Conservation (phyloP, 2,113 vertebrate genomes). For the Mustelus asterias region DNA sequence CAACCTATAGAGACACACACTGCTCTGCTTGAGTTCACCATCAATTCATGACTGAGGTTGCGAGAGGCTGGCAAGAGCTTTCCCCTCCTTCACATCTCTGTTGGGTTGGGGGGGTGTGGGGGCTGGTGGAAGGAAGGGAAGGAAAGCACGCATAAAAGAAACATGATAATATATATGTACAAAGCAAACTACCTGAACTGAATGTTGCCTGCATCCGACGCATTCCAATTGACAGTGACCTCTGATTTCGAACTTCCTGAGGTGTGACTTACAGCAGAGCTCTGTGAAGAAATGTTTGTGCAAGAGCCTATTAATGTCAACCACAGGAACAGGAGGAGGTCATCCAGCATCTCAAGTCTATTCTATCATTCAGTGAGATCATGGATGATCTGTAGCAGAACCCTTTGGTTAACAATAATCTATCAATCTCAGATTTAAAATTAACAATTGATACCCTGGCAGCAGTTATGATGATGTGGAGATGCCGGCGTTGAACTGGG, state of each 20-base stretch:
- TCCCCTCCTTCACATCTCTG: background rate
- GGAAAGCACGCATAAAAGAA: background rate
- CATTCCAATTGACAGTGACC: constrained; percentile 57
- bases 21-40: background rate
- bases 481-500: too few relatives aligned
- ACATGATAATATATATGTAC: background rate
- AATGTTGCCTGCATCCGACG: constrained; percentile 47
- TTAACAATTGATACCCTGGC: background rate
- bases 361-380: too few relatives aligned
- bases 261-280: constrained; percentile 58
- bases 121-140: background rate
- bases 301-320: background rate
- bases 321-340: background rate
- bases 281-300: constrained; percentile 50
- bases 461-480: too few relatives aligned
- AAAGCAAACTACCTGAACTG: constrained; percentile 60
- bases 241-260: constrained; percentile 45
- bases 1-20: too few relatives aligned
- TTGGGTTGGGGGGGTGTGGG: background rate
- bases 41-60: background rate
- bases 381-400: too few relatives aligned
- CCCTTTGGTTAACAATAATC: too few relatives aligned
- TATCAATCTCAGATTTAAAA: background rate
- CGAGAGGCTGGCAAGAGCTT: background rate
- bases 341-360: background rate